Conservation (phyloP, 2,888 invertebrate genomes). For the Drosophila putrida region DNA sequence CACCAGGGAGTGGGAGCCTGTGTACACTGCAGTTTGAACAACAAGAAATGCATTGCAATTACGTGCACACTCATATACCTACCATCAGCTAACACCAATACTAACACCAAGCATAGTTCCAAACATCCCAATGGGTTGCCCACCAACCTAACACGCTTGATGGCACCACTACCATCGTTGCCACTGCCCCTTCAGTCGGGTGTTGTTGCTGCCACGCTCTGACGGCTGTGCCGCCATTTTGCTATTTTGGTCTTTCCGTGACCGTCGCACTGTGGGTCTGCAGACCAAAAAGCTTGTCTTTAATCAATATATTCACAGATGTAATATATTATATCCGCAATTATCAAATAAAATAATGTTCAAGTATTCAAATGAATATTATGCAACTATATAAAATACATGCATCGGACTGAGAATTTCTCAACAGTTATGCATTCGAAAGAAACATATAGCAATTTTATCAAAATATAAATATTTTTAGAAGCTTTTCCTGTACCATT, state of each 20-base stretch:
- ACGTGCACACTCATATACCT: slow-evolving; percentile 47
- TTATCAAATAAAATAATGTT: neutral
- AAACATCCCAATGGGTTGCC: slow-evolving; percentile 36
- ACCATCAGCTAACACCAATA: slow-evolving; percentile 40
- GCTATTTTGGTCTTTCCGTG: slow-evolving; percentile 50
- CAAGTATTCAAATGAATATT: neutral
- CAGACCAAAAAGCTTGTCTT: neutral
- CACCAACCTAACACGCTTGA: slow-evolving; percentile 72
- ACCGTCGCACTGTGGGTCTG: slow-evolving; percentile 17
- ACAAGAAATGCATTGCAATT: slow-evolving; percentile 60
- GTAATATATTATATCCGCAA: neutral
- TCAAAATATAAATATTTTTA: no score
- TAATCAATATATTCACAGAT: neutral
- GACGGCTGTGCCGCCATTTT: slow-evolving; percentile 77
- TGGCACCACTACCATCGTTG: slow-evolving; percentile 61
- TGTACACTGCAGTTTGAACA: slow-evolving; percentile 19
- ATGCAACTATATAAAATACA: no score
- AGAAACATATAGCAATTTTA: no score
- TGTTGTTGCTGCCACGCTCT: slow-evolving; percentile 76
- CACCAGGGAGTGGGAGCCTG: slow-evolving; percentile 38
- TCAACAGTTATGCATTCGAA: no score
- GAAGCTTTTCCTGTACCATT: no score
- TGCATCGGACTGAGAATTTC: no score
- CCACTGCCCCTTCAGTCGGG: slow-evolving; percentile 15
- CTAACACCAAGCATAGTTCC: slow-evolving; percentile 18